Base-by-base conservation (phyloP, 2,888 invertebrate genomes). In the Amblyteles armatorius region DNA sequence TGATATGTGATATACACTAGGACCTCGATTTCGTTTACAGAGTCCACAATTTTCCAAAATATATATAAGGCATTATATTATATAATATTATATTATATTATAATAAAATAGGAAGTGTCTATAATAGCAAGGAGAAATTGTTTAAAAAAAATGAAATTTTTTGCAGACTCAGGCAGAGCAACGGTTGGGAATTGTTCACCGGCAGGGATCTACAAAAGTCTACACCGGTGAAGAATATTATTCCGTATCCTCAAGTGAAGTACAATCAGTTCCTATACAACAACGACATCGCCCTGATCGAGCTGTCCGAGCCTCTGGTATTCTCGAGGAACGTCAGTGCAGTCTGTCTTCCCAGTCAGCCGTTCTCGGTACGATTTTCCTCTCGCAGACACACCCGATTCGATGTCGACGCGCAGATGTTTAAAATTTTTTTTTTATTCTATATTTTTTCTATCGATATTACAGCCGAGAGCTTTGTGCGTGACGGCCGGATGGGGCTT, bases 401-500 rank as follows among this genome's bases (percentile, higher is more conserved):
- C 5, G 33, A n/a, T 6, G 22, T 78, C 55, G 71, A 71, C 33
- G 16, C 33, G n/a, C 13, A 36, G 19, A 11, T 13, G 29, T 60
- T 26, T 29, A 4, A 16, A 22, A 50, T 67, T 50, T 50, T 74
- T 3, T 33, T n/a, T n/a, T n/a, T n/a, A n/a, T n/a, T n/a, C n/a
- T n/a, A n/a, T n/a, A 50, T 67, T 50, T 50, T 74, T 3, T 33
- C 55, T 33, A 44, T 72, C 29, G 19, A 76, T 50, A 57, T 87
- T 91, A 22, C 74, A 95, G 92, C 93, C 94, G 50, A 91, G 94
- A 69, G 95, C 95, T 88, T 89, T 95, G 19, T 96, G 96, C 89
- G 95, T 95, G 1, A 95, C 95, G 13, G 95, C 95, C 48, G 95
- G 96, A 63, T 96, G 96, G 96, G 95, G 95, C 77, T 94, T 95